Evolutionary conservation across 2,797 vertebrate genomes (phyloP), one percentile per base, ranked within the genome.

Genomic region (Tangara arthus): DNA sequence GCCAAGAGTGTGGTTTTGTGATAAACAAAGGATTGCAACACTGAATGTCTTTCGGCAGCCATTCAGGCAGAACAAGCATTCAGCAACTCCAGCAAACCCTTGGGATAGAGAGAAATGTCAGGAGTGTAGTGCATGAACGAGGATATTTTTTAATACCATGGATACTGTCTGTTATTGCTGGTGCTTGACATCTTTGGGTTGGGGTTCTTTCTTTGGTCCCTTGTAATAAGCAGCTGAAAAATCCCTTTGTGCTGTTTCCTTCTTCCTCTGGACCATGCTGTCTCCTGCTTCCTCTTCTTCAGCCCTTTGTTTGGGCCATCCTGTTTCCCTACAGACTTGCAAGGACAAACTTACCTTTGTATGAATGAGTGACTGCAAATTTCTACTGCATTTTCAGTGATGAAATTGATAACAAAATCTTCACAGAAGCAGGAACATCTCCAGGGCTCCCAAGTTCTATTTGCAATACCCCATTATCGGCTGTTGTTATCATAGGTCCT

Each of bases 11-110:
- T 27, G 66, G 68, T 78, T 93, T 92, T 79, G 70, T 71, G 87
- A 77, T 89, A 90, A 96, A 92, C 92, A 95, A 91, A 84, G 71
- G 35, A 60, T 82, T 89, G 84, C 89, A 87, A 92, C 68, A 71
- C 44, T 60, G 84, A 41, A 41, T 66, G 64, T 86, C 61, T 90
- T 84, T 89, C 21, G 2, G 83, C 64, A 90, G 81, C 79, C 80
- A 71, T 68, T 76, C 80, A 82, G 66, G 64, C 77, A 73, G 82
- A 83, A 81, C 87, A 55, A 81, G 60, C 30, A 1, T 6, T 28
- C 81, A 55, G 75, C 70, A 86, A 16, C 82, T 88, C 65, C 82
- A 65, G 82, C 57, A 81, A 57, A 57, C 82, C 89, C 69, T 90
- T 22, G 77, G 70, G 69, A 91, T 57, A 0, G 5, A 86, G 77